These are phyloP conservation scores for Tenthredo livida DNA, from an alignment of 2,888 invertebrate genomes.

Conservation along the genomic window DNA sequence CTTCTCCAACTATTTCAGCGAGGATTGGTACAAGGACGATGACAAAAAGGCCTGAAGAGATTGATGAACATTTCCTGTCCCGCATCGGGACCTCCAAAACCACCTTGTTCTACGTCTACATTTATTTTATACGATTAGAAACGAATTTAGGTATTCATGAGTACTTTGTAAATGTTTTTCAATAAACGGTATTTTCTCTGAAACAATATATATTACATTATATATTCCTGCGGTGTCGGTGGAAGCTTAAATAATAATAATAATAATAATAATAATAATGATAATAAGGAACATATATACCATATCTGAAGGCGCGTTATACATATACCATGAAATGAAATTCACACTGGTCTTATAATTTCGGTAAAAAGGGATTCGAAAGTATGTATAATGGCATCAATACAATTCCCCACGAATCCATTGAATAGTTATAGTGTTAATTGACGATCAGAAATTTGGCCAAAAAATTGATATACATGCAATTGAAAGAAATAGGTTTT, in stretches of 20 bases:
- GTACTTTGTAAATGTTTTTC: constrained; percentile 28
- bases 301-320: not conserved
- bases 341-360: not conserved
- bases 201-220: not conserved
- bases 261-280: not conserved
- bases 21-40: constrained; percentile 95
- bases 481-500: not conserved
- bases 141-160: constrained; percentile 42
- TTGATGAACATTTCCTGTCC: constrained; percentile 70
- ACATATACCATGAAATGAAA: not conserved
- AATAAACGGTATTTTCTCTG: constrained; percentile 22
- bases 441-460: not conserved
- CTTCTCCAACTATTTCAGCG: constrained; percentile 77
- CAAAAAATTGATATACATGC: not conserved
- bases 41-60: constrained; percentile 77
- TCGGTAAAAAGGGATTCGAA: not conserved
- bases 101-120: constrained; percentile 56
- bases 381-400: not conserved
- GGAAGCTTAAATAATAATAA: not conserved
- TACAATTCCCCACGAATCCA: not conserved
- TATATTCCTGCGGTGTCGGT: not conserved
- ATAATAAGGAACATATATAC: not conserved
- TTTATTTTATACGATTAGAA: constrained; percentile 49
- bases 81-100: constrained; percentile 74
- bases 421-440: not conserved